These are phyloP conservation scores for Myocastor coypus DNA, from an alignment of 2,113 vertebrate species.

Conservation along the genomic window DNA sequence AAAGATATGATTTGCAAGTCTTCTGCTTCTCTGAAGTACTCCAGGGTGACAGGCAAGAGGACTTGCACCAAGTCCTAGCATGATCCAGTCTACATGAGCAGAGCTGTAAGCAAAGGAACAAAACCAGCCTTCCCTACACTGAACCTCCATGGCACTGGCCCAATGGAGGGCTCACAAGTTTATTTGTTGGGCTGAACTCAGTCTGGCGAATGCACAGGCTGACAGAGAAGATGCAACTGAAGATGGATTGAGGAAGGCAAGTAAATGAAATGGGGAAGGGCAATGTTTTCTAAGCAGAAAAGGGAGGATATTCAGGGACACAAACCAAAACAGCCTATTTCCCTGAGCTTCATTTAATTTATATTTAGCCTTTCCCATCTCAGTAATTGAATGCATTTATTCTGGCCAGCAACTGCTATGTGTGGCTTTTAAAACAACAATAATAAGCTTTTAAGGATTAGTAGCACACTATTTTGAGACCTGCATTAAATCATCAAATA, in stretches of 20 bases:
- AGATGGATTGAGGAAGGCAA: neutral
- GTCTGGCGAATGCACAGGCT: neutral
- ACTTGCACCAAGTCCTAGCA: constrained; percentile 72
- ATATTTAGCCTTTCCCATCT: constrained; percentile 69
- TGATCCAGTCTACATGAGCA: neutral
- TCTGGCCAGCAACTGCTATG: neutral
- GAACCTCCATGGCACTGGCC: constrained; percentile 70
- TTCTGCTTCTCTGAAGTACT: constrained; percentile 69
- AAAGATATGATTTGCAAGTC: constrained; percentile 58
- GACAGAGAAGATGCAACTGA: neutral
- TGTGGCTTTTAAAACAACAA: constrained; percentile 63
- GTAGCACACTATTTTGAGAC: constrained; percentile 42
- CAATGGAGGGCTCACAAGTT: constrained; percentile 60
- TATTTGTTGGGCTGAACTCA: constrained; percentile 68
- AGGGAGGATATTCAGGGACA: neutral
- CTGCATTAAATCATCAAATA: constrained; percentile 42
- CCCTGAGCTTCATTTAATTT: constrained; percentile 62
- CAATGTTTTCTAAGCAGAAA: neutral
- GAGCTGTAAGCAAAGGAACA: constrained; percentile 68
- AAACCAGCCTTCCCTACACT: constrained; percentile 45
- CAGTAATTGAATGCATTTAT: constrained; percentile 62
- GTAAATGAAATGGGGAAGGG: neutral
- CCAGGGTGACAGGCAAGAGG: constrained; percentile 46
- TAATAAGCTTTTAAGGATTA: constrained; percentile 71
- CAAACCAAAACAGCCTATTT: neutral